Evolutionary conservation across 2,113 vertebrate genomes (phyloP).

Genomic region (Chaetodon trifascialis): DNA sequence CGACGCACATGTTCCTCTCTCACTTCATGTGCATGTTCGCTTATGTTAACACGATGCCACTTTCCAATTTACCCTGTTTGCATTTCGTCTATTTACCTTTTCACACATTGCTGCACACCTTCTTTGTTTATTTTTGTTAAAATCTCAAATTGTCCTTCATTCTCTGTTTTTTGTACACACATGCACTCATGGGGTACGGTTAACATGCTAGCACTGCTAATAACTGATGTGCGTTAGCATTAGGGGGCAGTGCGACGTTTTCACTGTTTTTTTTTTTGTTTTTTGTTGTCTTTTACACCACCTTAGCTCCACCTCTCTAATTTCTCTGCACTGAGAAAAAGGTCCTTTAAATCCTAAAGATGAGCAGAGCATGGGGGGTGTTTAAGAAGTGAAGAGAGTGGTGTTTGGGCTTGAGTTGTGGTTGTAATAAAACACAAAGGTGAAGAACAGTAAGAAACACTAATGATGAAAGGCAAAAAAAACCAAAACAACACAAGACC

Average conservation of each 20-base stretch:
- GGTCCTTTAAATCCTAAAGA: constrained; percentile 41
- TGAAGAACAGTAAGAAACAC: constrained; percentile 10
- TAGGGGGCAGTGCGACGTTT: not conserved
- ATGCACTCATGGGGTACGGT: not conserved
- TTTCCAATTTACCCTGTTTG: constrained; percentile 61
- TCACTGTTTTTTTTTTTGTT: not conserved
- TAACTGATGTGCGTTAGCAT: not conserved
- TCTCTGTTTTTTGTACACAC: not conserved
- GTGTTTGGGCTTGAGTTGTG: constrained; percentile 23
- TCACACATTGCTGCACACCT: constrained; percentile 26
- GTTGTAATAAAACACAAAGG: constrained; percentile 15
- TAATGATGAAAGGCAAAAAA: not conserved
- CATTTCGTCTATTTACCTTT: constrained; percentile 33
- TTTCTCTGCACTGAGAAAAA: constrained; percentile 36
- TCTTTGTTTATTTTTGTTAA: not conserved
- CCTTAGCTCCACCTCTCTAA: constrained; percentile 39
- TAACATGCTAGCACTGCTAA: not conserved
- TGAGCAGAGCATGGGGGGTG: constrained; percentile 28
- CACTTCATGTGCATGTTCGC: constrained; percentile 52
- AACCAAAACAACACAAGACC: not conserved
- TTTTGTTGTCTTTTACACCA: not conserved
- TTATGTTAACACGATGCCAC: constrained; percentile 53
- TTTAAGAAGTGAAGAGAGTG: not conserved
- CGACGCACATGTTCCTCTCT: constrained; percentile 71
- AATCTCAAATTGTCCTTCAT: constrained; percentile 3